Conservation (phyloP, 2,797 vertebrate species). For the Clarias fuscus region DNA sequence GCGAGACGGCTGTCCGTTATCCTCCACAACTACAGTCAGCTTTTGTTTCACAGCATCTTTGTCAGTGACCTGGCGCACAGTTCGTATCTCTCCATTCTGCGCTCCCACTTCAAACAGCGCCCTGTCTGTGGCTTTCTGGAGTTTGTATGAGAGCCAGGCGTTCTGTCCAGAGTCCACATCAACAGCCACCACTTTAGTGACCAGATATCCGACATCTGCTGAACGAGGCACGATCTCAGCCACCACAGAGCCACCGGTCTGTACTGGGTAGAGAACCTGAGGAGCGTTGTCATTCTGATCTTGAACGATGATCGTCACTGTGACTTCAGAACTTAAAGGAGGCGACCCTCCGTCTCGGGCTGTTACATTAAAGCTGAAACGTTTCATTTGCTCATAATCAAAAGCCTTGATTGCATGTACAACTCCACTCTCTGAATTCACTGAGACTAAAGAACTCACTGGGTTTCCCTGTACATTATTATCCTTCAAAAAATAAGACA, state of each 20-base stretch:
- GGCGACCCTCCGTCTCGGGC: slow-evolving; percentile 52
- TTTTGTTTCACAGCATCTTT: too few species aligned
- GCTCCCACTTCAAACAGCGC: slow-evolving; percentile 36
- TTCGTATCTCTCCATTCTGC: slow-evolving; percentile 15
- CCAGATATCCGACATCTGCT: background rate
- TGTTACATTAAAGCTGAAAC: slow-evolving; percentile 42
- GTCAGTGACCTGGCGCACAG: too few species aligned
- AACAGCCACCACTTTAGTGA: too few species aligned
- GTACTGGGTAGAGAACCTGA: slow-evolving; percentile 33
- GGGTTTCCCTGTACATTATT: slow-evolving; percentile 19
- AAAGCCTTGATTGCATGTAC: slow-evolving; percentile 46
- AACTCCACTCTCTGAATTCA: slow-evolving; percentile 50
- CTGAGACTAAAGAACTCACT: slow-evolving; percentile 36
- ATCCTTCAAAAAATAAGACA: slow-evolving; percentile 51
- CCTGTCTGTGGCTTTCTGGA: slow-evolving; percentile 66
- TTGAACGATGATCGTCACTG: slow-evolving; percentile 7
- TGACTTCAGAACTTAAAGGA: slow-evolving; percentile 41
- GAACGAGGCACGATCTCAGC: slow-evolving; percentile 62
- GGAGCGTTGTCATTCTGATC: too few species aligned
- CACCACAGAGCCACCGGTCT: slow-evolving; percentile 55
- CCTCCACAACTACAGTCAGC: too few species aligned
- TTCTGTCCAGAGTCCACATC: slow-evolving; percentile 63
- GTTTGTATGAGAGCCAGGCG: slow-evolving; percentile 64
- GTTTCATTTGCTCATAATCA: slow-evolving; percentile 54
- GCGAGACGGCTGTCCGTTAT: too few species aligned